A percentile compares a stretch with the other conserved stretches of the same genome.
Evolutionary conservation across 2,797 vertebrate genomes (phyloP).

Genomic region (Lateolabrax maculatus): DNA sequence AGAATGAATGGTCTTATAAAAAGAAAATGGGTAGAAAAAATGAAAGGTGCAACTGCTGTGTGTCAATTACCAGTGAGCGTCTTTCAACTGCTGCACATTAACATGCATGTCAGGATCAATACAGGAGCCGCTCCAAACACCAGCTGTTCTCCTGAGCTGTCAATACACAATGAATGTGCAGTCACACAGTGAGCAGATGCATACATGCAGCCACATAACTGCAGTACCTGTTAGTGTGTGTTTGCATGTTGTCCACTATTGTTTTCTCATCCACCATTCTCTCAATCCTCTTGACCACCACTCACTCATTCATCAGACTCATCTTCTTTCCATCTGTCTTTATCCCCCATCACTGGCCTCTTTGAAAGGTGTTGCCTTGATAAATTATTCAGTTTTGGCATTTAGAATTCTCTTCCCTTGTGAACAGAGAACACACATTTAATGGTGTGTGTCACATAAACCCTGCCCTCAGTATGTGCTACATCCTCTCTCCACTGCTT

Average conservation of each 20-base stretch:
- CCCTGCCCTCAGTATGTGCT: conserved; percentile 14
- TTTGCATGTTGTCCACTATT: neutral
- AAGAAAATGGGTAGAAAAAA: neutral
- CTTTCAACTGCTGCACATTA: conserved; percentile 33
- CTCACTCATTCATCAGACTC: conserved; percentile 41
- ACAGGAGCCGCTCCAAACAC: conserved; percentile 43
- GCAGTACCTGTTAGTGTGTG: neutral
- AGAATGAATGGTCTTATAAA: neutral
- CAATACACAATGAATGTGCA: conserved; percentile 14
- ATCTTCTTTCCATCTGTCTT: conserved; percentile 48
- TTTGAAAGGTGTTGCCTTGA: conserved; percentile 68
- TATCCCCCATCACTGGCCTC: conserved; percentile 45
- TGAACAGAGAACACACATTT: conserved; percentile 44
- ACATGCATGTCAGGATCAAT: conserved; percentile 42
- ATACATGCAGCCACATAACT: neutral
- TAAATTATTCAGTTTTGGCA: conserved; percentile 78
- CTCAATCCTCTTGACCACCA: conserved; percentile 16
- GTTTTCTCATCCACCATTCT: conserved; percentile 6
- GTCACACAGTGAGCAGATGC: neutral
- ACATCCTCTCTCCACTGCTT: neutral
- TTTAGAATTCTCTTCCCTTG: conserved; percentile 68
- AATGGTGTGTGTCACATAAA: conserved; percentile 36
- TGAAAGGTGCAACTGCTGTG: neutral
- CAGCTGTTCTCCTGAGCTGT: conserved; percentile 23
- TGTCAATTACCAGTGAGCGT: neutral